phyloP scores from a whole-genome alignment of 1,140 invertebrate species.

The Marisa cornuarietis region DNA sequence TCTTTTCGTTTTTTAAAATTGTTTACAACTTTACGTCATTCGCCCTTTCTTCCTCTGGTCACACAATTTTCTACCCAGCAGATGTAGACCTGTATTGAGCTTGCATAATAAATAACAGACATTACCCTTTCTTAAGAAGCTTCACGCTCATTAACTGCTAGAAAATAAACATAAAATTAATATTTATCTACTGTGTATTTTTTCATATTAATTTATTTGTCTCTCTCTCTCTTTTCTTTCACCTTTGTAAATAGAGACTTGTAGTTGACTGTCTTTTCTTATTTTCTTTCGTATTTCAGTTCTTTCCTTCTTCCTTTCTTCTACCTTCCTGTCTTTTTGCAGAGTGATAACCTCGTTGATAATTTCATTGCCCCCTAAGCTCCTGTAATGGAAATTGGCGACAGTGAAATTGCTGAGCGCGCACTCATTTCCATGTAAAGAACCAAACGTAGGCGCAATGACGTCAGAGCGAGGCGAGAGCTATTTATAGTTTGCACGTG shows the following conservation, averaged over 20 bases:
- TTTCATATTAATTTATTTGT: background rate
- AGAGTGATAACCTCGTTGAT: too few species aligned
- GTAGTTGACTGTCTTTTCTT: background rate
- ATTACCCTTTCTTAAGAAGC: background rate
- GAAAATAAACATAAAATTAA: background rate
- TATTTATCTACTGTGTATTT: background rate
- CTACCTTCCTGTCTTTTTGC: background rate
- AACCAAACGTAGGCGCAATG: too few species aligned
- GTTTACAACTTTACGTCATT: background rate
- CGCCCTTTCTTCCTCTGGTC: background rate
- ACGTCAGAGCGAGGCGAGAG: too few species aligned
- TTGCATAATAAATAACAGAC: background rate
- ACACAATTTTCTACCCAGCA: background rate
- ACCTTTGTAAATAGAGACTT: background rate
- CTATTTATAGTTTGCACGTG: too few species aligned
- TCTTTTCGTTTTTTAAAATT: background rate
- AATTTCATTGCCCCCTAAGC: too few species aligned
- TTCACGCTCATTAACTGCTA: background rate
- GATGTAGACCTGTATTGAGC: background rate
- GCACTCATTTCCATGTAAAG: too few species aligned
- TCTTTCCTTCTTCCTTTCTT: too few species aligned
- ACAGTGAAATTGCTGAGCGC: too few species aligned
- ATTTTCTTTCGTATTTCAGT: too few species aligned
- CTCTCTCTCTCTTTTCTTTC: background rate
- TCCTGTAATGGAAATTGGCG: too few species aligned